These are phyloP conservation scores for Pteromalus puparum DNA, from an alignment of 1,140 invertebrate genomes.

Conservation along the genomic window DNA sequence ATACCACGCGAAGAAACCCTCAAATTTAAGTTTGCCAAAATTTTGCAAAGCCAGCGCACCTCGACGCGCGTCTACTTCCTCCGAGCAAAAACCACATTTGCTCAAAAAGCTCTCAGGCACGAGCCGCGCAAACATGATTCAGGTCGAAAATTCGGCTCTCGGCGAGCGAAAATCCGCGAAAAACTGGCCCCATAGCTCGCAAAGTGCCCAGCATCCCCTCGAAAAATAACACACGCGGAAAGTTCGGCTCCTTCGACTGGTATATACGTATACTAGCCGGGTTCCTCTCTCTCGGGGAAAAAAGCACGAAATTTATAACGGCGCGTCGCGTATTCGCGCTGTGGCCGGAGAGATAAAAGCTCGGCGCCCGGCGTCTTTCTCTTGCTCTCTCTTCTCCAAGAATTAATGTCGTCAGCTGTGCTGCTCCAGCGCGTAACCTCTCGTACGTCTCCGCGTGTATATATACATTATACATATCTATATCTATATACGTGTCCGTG, in stretches of 20 bases:
- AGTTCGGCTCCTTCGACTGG: not conserved
- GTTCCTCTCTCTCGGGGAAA: not conserved
- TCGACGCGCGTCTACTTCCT: not conserved
- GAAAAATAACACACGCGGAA: conserved; percentile 24
- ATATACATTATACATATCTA: not conserved
- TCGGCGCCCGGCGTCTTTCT: conserved; percentile 3
- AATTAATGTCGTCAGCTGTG: conserved; percentile 61
- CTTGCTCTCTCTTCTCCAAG: not conserved
- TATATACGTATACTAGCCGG: not conserved
- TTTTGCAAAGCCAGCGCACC: too few relatives aligned
- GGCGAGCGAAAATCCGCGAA: not conserved
- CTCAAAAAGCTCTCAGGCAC: not conserved
- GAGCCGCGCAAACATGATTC: conserved; percentile 10
- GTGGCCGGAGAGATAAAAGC: conserved; percentile 36
- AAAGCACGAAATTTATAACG: conserved; percentile 42
- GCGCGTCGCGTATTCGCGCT: conserved; percentile 4
- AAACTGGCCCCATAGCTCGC: conserved; percentile 13
- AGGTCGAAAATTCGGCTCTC: not conserved
- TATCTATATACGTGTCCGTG: conserved; percentile 21
- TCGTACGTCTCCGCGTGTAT: too few relatives aligned
- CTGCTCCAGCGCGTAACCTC: not conserved
- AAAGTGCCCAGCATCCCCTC: conserved; percentile 8
- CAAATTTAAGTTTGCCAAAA: too few relatives aligned
- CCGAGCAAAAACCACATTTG: not conserved
- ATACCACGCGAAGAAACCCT: too few relatives aligned